Base-by-base conservation (phyloP, 2,797 vertebrate genomes). In the Poeciliopsis gracilis region DNA sequence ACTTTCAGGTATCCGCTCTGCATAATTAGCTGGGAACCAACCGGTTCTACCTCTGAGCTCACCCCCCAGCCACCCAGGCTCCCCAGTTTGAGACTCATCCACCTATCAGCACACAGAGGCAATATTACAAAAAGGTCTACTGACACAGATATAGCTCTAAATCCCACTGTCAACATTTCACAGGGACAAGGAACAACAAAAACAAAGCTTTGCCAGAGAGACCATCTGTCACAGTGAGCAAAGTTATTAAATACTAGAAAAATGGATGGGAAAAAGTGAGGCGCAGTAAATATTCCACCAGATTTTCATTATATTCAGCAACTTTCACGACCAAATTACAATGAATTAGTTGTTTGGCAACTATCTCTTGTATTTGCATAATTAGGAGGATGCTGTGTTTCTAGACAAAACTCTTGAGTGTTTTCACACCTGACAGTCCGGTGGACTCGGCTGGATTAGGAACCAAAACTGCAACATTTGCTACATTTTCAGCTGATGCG, bases 11-110 rank as follows among this genome's bases (percentile, higher is more conserved):
- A 99, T 97, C 90, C 96, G 97, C 87, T 99, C 98, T 0, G 98
- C 98, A 33, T 99, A 99, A 93, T 99, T 99, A 47, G 98, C 98
- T 72, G 98, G 98, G 89, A 99, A 99, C 98, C 98, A 99, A 81
- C 98, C 98, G 0, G 98, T 99, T 78, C 97, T 97, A 12, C 98
- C 98, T 83, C 97, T 96, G 76, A 99, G 83, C 87, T 99, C 98
- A 71, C 98, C 98, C 4, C 98, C 98, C 70, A 99, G 95, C 98
- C 98, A 99, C 1, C 98, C 98, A 0, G 98, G 98, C 79, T 99
- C 98, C 43, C 98, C 98, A 4, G 97, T 99, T 86, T 99, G 98
- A 78, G 98, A 98, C 90, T 99, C 98, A 55, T 99, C 98, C 90
- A 99, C 98, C 98, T 99, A 85, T 63, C 69, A 80, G 73, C 47